Evolutionary conservation across 2,797 vertebrate species (phyloP), one percentile per base, ranked within the genome.

Genomic region (Sebastes flavidus): DNA sequence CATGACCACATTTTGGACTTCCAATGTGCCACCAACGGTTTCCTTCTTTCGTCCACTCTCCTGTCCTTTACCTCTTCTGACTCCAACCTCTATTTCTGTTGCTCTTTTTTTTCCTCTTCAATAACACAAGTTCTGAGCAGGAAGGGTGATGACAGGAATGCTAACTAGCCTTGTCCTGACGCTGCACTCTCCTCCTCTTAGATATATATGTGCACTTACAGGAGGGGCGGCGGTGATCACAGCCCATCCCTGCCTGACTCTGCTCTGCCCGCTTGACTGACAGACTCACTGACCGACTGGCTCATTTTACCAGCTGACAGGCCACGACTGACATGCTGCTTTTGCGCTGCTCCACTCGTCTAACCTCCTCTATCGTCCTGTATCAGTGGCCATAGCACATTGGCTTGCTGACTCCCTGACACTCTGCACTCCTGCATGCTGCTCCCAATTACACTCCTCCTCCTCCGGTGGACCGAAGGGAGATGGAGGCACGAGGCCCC

Each of bases 151-250:
- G 79, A 78, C 85, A 69, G 75, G 85, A 94, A 94, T 93, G 92
- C 85, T 92, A 92, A 93, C 89, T 78, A 91, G 89, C 69, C 76
- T 78, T 72, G 86, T 79, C 81, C 91, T 87, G 87, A 91, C 36
- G 66, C 82, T 90, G 78, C 89, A 87, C 75, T 90, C 85, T 68
- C 88, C 84, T 68, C 74, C 60, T 79, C 77, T 78, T 59, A 69
- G 65, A 91, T 90, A 72, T 83, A 77, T 88, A 78, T 75, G 60
- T 87, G 69, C 76, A 84, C 78, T 87, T 88, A 91, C 73, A 73
- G 75, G 58, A 46, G 67, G 36, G 55, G 30, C 16, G 14, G 75
- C 1, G 6, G 54, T 52, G 60, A 71, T 67, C 65, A 38, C 52
- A 79, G 70, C 46, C 70, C 56, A 14, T 75, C 54, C 38, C 56